Evolutionary conservation across 2,797 vertebrate genomes (phyloP).

Genomic region (Myiothlypis coronata): DNA sequence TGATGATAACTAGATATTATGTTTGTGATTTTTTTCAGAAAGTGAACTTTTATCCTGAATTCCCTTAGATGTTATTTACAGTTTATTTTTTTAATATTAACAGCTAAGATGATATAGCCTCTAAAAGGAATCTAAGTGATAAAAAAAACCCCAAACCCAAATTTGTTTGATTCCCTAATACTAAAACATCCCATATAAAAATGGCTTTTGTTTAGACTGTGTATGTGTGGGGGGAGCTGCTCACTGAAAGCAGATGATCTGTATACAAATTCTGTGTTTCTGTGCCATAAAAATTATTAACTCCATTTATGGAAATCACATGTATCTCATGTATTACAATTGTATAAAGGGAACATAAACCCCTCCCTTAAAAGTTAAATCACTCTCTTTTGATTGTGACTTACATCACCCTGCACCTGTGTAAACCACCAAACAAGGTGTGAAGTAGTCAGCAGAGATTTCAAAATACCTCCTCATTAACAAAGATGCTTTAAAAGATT

Average conservation of each 20-base stretch:
- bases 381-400: not conserved
- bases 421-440: constrained; percentile 30
- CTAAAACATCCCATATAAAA: not conserved
- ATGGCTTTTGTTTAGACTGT: not conserved
- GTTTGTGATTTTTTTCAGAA: not conserved
- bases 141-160: fast-evolving
- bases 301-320: not conserved
- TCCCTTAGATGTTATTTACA: not conserved
- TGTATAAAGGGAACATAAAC: not conserved
- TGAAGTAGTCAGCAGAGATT: not conserved
- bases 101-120: not conserved
- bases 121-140: not conserved
- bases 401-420: constrained; percentile 27
- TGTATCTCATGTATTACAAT: not conserved
- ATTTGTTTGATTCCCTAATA: not conserved
- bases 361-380: not conserved
- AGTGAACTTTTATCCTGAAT: not conserved
- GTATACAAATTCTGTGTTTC: not conserved
- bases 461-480: not conserved
- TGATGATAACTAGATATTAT: not conserved
- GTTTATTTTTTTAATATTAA: not conserved
- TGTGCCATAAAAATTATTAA: not conserved
- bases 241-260: not conserved
- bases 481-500: constrained; percentile 16
- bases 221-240: fast-evolving